Base-by-base conservation (phyloP, 2,113 vertebrate species). In the Pelecanoides urinatrix region DNA sequence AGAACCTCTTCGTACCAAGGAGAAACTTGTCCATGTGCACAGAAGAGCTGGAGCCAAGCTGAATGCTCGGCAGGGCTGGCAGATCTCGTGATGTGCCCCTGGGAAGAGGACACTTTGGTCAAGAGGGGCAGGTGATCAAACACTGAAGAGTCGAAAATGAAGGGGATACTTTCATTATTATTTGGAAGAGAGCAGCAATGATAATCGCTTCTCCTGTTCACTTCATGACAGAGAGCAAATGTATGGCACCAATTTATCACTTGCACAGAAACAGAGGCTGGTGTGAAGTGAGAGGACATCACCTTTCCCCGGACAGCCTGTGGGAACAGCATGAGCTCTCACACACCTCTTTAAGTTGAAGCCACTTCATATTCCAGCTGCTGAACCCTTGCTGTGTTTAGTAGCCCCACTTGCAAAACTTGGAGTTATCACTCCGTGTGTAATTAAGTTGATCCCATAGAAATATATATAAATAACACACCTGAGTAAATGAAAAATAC, bases 41-140 rank as follows among this genome's bases (percentile, higher is more conserved):
- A 70, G 85, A 44, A 87, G 36, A 86, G 12, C 63, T 66, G 78
- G 27, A 90, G 11, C 12, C 11, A 45, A 80, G 59, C 40, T 3
- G 4, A 76, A 42, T 27, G 13, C 29, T 84, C 3, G 1, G 36
- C 22, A 58, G 13, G 22, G 16, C 36, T 25, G 32, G 15, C 5
- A 75, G 58, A 55, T 29, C 27, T 32, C 1, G 3, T 67, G 65
- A 52, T 50, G 23, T 62, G 32, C 42, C 40, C 13, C 58, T 72
- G 32, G 50, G 70, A 85, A 87, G 53, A 75, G 67, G 16, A 58
- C 62, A 83, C 55, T 82, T 87, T 40, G 36, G 32, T 85, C 18
- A 40, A 91, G 74, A 50, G 29, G 18, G 19, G 34, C 91, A 94
- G 87, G 81, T 97, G 93, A 92, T 86, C 87, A 93, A 88, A 94